phyloP scores from a whole-genome alignment of 2,888 invertebrate species.

The Scaptomyza parva region DNA sequence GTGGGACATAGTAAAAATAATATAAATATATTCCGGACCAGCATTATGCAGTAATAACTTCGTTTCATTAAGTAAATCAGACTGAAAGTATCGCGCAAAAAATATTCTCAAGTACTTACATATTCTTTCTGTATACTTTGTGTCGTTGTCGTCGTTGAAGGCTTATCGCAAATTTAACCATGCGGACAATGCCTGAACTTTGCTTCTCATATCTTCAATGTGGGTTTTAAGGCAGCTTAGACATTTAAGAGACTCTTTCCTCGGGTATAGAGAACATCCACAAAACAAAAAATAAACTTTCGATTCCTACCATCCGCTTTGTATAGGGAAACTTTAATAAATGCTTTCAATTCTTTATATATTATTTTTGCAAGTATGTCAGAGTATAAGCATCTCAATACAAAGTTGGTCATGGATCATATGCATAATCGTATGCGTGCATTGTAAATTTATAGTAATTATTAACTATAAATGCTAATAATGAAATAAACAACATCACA shows the following conservation, averaged over 20 bases:
- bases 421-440: not conserved
- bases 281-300: not conserved
- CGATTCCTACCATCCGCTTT: not conserved
- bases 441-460: not conserved
- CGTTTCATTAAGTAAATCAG: conserved; percentile 12
- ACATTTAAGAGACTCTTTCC: not conserved
- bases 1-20: conserved; percentile 38
- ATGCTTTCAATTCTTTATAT: not conserved
- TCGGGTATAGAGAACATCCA: too few relatives aligned
- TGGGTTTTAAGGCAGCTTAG: not conserved
- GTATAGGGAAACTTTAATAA: not conserved
- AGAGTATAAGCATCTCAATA: not conserved
- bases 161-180: conserved; percentile 41
- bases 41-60: conserved; percentile 32
- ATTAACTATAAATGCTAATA: not conserved
- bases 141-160: not conserved
- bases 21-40: conserved; percentile 33
- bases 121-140: conserved; percentile 6
- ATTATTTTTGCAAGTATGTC: not conserved
- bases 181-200: conserved; percentile 30
- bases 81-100: conserved; percentile 36
- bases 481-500: too few relatives aligned
- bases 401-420: not conserved
- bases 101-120: not conserved
- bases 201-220: conserved; percentile 30